Conservation (phyloP, 2,888 invertebrate species). For the Cryptus viduatorius region DNA sequence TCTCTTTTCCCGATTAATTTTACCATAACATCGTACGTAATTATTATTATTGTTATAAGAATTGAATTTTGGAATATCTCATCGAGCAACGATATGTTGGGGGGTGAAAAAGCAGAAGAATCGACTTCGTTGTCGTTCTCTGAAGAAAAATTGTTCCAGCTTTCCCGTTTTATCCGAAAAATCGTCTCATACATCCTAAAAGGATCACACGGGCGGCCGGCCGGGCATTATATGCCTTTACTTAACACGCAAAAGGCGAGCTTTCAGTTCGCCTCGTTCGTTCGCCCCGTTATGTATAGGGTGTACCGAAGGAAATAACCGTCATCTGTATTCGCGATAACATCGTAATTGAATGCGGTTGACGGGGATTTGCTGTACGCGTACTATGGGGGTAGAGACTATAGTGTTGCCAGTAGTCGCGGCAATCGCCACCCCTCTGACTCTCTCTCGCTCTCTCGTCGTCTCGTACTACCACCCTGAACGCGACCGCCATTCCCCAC, state of each 20-base stretch:
- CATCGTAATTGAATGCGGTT: constrained; percentile 85
- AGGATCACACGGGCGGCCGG: constrained; percentile 83
- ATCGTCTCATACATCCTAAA: constrained; percentile 82
- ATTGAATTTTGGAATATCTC: constrained; percentile 6
- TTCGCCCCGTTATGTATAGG: constrained; percentile 82
- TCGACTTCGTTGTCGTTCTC: constrained; percentile 32
- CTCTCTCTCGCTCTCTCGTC: constrained; percentile 70
- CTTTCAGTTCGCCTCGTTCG: constrained; percentile 47
- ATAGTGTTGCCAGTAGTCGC: constrained; percentile 58
- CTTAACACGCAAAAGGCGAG: constrained; percentile 71
- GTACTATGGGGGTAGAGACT: constrained; percentile 54
- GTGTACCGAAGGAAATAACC: constrained; percentile 85
- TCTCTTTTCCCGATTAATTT: neutral
- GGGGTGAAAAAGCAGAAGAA: neutral
- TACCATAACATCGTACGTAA: neutral
- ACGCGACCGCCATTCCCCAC: constrained; percentile 64
- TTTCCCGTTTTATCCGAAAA: constrained; percentile 76
- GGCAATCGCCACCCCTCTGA: constrained; percentile 44
- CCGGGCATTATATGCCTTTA: constrained; percentile 77
- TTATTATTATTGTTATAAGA: constrained; percentile 20
- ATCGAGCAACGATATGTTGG: neutral
- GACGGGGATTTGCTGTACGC: constrained; percentile 84
- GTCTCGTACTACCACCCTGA: constrained; percentile 68
- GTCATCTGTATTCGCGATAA: constrained; percentile 85
- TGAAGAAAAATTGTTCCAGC: constrained; percentile 75